Evolutionary conservation across 23 tunicate species (phyloP), one percentile per base, ranked within the genome.

Genomic region (Botrylloides violaceus): DNA sequence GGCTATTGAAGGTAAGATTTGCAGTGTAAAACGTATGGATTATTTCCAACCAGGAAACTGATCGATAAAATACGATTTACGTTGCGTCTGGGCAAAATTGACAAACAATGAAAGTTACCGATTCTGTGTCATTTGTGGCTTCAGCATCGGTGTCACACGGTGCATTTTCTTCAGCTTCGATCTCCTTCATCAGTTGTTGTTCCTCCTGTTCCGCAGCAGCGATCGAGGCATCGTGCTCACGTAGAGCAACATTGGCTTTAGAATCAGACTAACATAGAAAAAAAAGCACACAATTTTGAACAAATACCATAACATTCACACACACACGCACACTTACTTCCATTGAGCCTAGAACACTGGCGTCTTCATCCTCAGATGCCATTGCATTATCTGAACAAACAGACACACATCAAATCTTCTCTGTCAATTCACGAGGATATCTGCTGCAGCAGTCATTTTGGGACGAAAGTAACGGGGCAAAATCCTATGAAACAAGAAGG

Each of bases 131-230:
- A 31, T 29, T 63, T 31, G 70, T 6, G 20, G 34, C 4, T 34
- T 63, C 70, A 22, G 33, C 26, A 29, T 70, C 83, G 20, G 57
- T 33, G 23, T 76, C 83, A 49, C 79, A 65, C 3, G 73, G 78
- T 27, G 80, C 81, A 21, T 66, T 56, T 19, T 79, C 80, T 73
- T 85, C 84, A n/a, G 74, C 92, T 58, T 90, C 97, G 48, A 90
- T 78, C 53, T 90, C 85, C 53, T 83, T 65, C 70, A 75, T 65
- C 33, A 90, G 65, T 49, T 90, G 84, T 22, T 87, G 81, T 59
- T 90, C 97, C 73, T 71, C 81, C 75, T 90, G 77, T 59, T 90
- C 97, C 0, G 90, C 97, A 0, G 75, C 97, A 3, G 86, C 85
- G 29, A 90, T 90, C 57, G 85, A 79, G 3, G 80, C 97, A 24